Evolutionary conservation across 2,797 vertebrate species (phyloP), one percentile per base, ranked within the genome.

Genomic region (Tenualosa ilisha): DNA sequence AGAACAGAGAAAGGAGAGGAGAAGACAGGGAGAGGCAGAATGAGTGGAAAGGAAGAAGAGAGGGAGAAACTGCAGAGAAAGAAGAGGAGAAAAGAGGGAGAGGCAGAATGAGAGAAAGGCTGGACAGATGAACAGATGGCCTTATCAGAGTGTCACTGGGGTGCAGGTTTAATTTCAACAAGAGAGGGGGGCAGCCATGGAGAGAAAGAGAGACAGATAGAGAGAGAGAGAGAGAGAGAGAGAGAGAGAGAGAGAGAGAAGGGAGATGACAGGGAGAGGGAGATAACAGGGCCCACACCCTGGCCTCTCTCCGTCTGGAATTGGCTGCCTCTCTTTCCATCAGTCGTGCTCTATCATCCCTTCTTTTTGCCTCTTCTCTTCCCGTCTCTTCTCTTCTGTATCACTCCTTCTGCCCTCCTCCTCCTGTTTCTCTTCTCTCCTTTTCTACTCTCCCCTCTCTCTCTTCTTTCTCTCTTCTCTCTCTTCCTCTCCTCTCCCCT

Each of bases 91-190:
- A 31, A 3, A 6, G 9, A 65, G 24, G n/a, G 26, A 31, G 26
- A 56, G 20, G 54, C 54, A 6, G n/a, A 24, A 24, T 24, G 59
- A 24, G 22, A 63, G 59, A 63, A n/a, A 63, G 59, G 88, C 89
- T 83, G 83, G 56, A 26, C 37, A 26, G 90, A 90, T 88, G 90
- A 94, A 93, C 94, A 95, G 94, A 94, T 95, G 94, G 94, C 86
- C 90, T 92, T 93, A 92, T 93, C 92, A 89, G 91, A 88, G 90
- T 87, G 89, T 89, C 87, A 89, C 84, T 91, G 87, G 13, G 88
- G 88, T 91, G 92, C 90, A 91, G 93, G 91, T 95, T 94, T 96
- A 91, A 92, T 94, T 94, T 94, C 91, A 92, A 91, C 86, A 86
- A 86, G 86, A 88, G 85, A 91, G 89, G 85, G 65, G 61, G 24